Conservation (phyloP, 2,113 vertebrate genomes). For the Xiphorhynchus elegans region DNA sequence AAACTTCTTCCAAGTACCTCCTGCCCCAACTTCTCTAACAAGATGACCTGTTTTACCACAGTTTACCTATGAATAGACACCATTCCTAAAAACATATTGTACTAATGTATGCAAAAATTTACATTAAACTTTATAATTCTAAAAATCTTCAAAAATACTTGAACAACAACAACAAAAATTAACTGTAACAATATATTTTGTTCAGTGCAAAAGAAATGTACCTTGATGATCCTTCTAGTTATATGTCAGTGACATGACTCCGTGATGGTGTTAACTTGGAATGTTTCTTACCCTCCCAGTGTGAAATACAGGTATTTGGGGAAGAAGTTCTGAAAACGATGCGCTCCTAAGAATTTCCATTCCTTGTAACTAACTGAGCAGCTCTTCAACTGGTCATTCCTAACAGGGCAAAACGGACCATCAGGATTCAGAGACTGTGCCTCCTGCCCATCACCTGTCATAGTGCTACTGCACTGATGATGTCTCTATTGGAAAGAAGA, state of each 20-base stretch:
- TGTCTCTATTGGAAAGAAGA: background rate
- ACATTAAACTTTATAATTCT: accelerated
- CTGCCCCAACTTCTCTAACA: background rate
- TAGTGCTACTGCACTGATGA: background rate
- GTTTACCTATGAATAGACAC: background rate
- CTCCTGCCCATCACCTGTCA: background rate
- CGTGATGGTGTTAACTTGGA: background rate
- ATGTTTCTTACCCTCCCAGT: background rate
- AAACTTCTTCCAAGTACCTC: background rate
- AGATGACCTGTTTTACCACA: background rate
- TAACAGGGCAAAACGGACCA: background rate
- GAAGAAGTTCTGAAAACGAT: background rate
- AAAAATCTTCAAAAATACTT: background rate
- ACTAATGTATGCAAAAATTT: background rate
- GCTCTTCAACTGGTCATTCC: background rate
- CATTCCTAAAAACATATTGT: accelerated
- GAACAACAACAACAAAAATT: background rate
- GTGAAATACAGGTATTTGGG: background rate
- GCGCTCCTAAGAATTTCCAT: background rate
- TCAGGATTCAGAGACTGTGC: background rate
- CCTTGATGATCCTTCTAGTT: background rate
- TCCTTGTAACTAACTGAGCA: background rate
- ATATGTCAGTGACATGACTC: accelerated
- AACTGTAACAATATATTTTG: background rate
- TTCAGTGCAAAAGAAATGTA: background rate